A percentile compares a stretch with the other conserved stretches of the same genome.
Conservation (phyloP, 2,888 invertebrate species). For the Magallana nippona region DNA sequence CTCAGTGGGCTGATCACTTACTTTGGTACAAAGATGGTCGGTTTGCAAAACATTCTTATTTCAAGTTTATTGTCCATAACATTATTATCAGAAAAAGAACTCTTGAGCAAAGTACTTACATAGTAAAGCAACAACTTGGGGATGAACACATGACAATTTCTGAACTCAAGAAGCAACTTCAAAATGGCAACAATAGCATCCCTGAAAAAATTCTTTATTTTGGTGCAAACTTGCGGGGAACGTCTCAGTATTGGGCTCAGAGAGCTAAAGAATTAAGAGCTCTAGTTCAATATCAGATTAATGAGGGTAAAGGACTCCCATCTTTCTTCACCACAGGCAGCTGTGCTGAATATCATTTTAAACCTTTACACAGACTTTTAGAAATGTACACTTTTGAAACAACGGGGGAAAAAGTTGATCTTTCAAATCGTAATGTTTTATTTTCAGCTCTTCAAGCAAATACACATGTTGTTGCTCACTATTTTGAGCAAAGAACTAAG, state of each 20-base stretch:
- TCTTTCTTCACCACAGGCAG: conserved; percentile 49
- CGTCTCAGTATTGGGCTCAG: conserved; percentile 56
- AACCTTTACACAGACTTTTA: conserved; percentile 39
- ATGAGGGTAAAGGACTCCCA: conserved; percentile 49
- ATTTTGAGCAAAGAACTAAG: conserved; percentile 54
- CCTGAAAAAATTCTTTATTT: conserved; percentile 47
- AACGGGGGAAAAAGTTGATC: conserved; percentile 41
- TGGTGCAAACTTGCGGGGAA: conserved; percentile 50
- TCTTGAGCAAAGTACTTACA: conserved; percentile 45
- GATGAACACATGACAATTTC: conserved; percentile 41
- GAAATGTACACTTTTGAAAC: conserved; percentile 15
- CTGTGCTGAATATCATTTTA: conserved; percentile 51
- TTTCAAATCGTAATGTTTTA: conserved; percentile 23
- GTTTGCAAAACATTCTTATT: conserved; percentile 46
- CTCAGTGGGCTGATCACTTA: conserved; percentile 59
- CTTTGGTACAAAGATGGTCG: conserved; percentile 53
- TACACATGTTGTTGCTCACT: conserved; percentile 52
- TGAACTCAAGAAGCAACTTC: conserved; percentile 38
- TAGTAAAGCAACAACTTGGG: conserved; percentile 49
- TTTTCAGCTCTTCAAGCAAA: conserved; percentile 47
- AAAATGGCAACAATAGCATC: conserved; percentile 44
- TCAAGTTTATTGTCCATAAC: conserved; percentile 47
- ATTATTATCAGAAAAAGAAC: conserved; percentile 43
- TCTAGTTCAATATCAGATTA: conserved; percentile 50
- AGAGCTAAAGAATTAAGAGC: conserved; percentile 50